Conservation (phyloP, 35 echinoderm and acorn worm genomes). For the Stichopus chloronotus region DNA sequence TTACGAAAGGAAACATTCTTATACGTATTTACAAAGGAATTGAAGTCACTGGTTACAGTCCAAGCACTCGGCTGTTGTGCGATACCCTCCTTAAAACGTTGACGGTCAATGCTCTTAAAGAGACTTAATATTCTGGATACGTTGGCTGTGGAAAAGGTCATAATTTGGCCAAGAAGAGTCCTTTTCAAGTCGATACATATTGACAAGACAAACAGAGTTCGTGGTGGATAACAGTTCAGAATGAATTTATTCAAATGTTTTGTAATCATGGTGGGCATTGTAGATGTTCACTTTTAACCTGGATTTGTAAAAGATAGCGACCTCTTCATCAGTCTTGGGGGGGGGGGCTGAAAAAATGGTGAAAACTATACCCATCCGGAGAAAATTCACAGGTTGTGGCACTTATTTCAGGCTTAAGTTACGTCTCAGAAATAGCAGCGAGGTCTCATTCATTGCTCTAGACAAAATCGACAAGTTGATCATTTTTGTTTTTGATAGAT, state of each 20-base stretch:
- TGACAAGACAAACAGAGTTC: constrained; percentile 30
- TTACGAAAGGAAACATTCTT: too few species aligned
- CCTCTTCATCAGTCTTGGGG: constrained; percentile 1
- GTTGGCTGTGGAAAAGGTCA: constrained; percentile 48
- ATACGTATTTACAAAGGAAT: not conserved
- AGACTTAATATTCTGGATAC: not conserved
- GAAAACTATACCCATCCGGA: constrained; percentile 32
- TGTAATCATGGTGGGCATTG: constrained; percentile 10
- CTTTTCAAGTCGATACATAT: constrained; percentile 49
- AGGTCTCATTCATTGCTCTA: constrained; percentile 5
- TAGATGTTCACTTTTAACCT: constrained; percentile 41
- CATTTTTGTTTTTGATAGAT: not conserved
- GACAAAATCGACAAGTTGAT: constrained; percentile 47
- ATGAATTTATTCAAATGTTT: constrained; percentile 58
- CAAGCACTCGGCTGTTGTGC: not conserved
- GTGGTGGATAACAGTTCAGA: not conserved
- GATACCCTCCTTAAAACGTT: not conserved
- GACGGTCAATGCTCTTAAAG: constrained; percentile 23
- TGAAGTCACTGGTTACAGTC: not conserved
- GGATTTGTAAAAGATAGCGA: constrained; percentile 52
- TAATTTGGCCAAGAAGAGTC: not conserved
- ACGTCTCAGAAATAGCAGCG: constrained; percentile 48
- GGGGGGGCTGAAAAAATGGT: not conserved
- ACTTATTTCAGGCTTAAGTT: constrained; percentile 2
- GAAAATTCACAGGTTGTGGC: constrained; percentile 3